phyloP scores from a whole-genome alignment of 2,888 invertebrate genomes.

The Fragum fragum region DNA sequence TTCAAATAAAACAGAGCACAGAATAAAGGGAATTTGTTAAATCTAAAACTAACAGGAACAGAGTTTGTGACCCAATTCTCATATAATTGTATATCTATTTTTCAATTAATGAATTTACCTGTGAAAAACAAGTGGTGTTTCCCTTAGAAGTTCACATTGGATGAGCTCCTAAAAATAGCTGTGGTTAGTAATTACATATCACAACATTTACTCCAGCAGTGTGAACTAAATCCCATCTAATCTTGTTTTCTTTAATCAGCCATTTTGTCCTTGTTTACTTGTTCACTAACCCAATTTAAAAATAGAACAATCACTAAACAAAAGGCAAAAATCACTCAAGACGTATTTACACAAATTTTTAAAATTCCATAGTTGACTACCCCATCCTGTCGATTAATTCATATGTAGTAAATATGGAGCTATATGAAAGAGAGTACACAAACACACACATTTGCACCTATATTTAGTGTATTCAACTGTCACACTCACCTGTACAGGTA shows the following conservation, averaged over 20 bases:
- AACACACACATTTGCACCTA: slow-evolving; percentile 11
- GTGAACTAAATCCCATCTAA: background rate
- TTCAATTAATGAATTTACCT: too few relatives aligned
- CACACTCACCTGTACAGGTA: slow-evolving; percentile 28
- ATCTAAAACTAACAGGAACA: too few relatives aligned
- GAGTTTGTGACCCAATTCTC: too few relatives aligned
- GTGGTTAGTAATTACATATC: background rate
- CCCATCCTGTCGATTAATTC: background rate
- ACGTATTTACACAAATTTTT: background rate
- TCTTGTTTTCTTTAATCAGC: slow-evolving; percentile 2
- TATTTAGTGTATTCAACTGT: slow-evolving; percentile 15
- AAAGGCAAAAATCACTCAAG: background rate
- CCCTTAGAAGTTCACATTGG: too few relatives aligned
- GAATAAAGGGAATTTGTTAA: too few relatives aligned
- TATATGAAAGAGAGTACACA: background rate
- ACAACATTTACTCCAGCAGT: background rate
- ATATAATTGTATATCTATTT: too few relatives aligned
- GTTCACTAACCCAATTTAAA: background rate
- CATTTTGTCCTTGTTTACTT: slow-evolving; percentile 14
- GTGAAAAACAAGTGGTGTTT: too few relatives aligned
- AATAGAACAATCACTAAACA: background rate
- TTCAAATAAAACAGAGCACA: too few relatives aligned
- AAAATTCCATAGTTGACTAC: background rate
- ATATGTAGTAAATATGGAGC: slow-evolving; percentile 22
- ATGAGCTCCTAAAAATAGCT: background rate